Conservation (phyloP, 1,140 invertebrate genomes). For the Trichonephila inaurata region DNA sequence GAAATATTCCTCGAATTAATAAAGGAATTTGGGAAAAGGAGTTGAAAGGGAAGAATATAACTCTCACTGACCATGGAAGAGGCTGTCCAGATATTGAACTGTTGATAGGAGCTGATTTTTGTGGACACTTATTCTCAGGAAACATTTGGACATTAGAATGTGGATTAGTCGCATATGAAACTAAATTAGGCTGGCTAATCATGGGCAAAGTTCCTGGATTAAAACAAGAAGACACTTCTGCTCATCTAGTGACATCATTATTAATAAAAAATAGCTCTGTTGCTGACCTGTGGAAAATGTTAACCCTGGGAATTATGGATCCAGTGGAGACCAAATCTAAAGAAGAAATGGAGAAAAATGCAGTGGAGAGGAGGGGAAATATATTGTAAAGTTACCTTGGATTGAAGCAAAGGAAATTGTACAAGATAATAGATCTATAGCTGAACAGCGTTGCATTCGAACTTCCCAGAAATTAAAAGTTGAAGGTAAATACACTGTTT, state of each 20-base stretch:
- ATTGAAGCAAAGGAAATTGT: too few relatives aligned
- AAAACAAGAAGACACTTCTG: too few relatives aligned
- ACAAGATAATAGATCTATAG: too few relatives aligned
- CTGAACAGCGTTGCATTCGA: background rate
- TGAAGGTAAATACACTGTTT: background rate
- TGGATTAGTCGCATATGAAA: background rate
- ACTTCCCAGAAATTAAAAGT: background rate
- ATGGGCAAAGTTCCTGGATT: too few relatives aligned
- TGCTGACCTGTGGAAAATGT: background rate
- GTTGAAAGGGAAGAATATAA: too few relatives aligned
- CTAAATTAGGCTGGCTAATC: too few relatives aligned
- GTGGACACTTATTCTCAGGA: background rate
- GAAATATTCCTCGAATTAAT: too few relatives aligned
- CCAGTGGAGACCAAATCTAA: background rate
- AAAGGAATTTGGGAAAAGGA: too few relatives aligned
- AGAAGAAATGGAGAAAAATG: background rate
- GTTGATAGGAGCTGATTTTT: background rate
- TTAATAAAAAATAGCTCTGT: too few relatives aligned
- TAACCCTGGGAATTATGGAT: background rate
- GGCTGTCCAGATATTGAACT: background rate
- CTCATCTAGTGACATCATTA: too few relatives aligned
- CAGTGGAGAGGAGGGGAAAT: background rate
- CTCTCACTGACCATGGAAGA: background rate
- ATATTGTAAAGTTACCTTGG: background rate
- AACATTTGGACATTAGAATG: background rate